Base-by-base conservation (phyloP, 2,113 vertebrate species). In the Telmatochromis sp. region DNA sequence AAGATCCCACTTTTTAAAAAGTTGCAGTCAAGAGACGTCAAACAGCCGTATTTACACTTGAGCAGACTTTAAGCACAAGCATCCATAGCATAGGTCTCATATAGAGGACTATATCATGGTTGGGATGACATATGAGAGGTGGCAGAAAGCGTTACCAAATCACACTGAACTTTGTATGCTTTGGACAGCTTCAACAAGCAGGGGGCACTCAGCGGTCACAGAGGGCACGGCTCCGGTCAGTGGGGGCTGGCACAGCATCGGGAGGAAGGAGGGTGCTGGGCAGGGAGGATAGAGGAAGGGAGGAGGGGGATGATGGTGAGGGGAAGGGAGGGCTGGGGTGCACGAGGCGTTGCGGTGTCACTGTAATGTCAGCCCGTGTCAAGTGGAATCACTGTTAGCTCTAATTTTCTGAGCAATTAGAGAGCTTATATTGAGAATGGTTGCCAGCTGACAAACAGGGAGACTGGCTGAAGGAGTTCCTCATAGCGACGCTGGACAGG, bases 331-430 rank as follows among this genome's bases (percentile, higher is more conserved):
- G 28, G 84, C 9, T 10, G 83, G 57, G 89, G 82, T 7, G 26
- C 37, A 58, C 28, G 31, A 94, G 92, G 94, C 93, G 80, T 94
- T 86, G 92, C 73, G 86, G 92, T 94, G 94, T 96, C 95, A 93
- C 87, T 9, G 50, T 95, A 94, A 96, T 96, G 96, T 96, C 96
- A 96, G 93, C 85, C 81, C 15, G 89, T 94, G 96, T 97, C 96
- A 96, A 89, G 89, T 95, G 92, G 78, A 94, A 97, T 97, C 94
- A 97, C 91, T 82, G 95, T 97, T 96, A 89, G 87, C 89, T 95
- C 82, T 95, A 95, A 97, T 96, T 97, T 97, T 97, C 96, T 97
- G 95, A 97, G 95, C 96, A 96, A 97, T 97, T 97, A 97, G 95
- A 96, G 96, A 65, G 90, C 95, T 97, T 96, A 96, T 96, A 96